Evolutionary conservation across 64 coral and sea anemone species (phyloP), one percentile per base, ranked within the genome.

Genomic region (Astreopora myriophthalma): DNA sequence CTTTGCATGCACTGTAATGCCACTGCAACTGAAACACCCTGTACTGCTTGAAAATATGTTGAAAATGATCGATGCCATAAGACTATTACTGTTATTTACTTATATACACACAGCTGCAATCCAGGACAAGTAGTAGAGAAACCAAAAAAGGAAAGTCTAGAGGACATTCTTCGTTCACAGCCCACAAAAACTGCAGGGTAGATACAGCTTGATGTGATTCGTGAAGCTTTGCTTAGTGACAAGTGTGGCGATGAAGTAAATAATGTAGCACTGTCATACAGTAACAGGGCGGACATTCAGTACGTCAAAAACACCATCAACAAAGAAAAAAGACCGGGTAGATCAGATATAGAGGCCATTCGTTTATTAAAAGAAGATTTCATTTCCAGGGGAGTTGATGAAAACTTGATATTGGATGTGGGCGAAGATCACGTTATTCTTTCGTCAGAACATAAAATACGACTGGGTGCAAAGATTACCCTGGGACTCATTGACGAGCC

Each of bases 271-370:
- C n/a, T n/a, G n/a, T n/a, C n/a, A n/a, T n/a, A n/a, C n/a, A n/a
- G n/a, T n/a, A n/a, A n/a, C n/a, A n/a, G n/a, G n/a, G n/a, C n/a
- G n/a, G n/a, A n/a, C n/a, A n/a, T n/a, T n/a, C n/a, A 91, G 73
- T 80, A 82, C 37, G 78, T 82, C 16, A 64, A 91, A 83, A 91
- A 91, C 27, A 76, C 69, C 46, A 76, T 89, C 40, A 34, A 89
- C 55, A 89, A 89, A 61, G 29, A 76, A 38, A 89, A 89, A 76
- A 32, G 70, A 80, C 87, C 73, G 10, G 87, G 87, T 37, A 57
- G 87, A 65, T 78, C 73, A 40, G 74, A 89, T 28, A 89, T 89
- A 24, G 87, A 89, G 57, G 87, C 87, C 29, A 64, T 89, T 23
- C 25, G 87, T 33, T 20, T 77, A 5, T 34, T 89, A 29, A 89